Evolutionary conservation across 2,888 invertebrate species (phyloP), one percentile per base, ranked within the genome.

Genomic region (Meiosimyza platycephala): DNA sequence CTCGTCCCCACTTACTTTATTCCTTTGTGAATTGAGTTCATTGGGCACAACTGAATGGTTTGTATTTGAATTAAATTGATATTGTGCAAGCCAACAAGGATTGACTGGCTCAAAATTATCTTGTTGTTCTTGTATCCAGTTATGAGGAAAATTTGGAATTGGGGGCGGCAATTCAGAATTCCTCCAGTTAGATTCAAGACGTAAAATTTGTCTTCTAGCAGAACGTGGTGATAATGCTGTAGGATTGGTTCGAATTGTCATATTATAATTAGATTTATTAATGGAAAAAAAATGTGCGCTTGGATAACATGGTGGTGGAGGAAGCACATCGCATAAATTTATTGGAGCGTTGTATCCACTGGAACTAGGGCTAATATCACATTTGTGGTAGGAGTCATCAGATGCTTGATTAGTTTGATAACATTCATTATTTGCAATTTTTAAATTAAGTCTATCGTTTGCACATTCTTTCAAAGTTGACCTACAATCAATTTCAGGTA

Each of bases 241-340:
- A 3, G 81, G 81, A 76, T 82, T 82, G 16, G 81, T 82, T 70
- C 81, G 77, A 76, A 82, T 82, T 73, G 81, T 82, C 80, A 81
- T 81, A 64, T 79, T 81, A 68, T 79, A 48, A 47, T 62, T 80
- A 16, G 77, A 74, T 40, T 79, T 79, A 55, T 80, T 13, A 16
- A 62, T 40, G 15, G 16, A 9, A 47, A 40, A n/a, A 62, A 62
- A 80, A 50, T 78, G 76, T 33, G 77, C 78, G 55, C 80, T 80
- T 51, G 79, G 79, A 74, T 91, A 90, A 85, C 91, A 90, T 33
- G 79, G 80, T 54, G 80, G 81, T 78, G 91, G 91, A 74, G 91
- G 91, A 79, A 91, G 84, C 89, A 91, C 90, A 87, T 91, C 91
- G 87, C 91, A 90, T 88, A 91, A 90, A 87, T 91, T 75, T 15